Evolutionary conservation across 2,797 vertebrate genomes (phyloP).

Genomic region (Agapornis canus): DNA sequence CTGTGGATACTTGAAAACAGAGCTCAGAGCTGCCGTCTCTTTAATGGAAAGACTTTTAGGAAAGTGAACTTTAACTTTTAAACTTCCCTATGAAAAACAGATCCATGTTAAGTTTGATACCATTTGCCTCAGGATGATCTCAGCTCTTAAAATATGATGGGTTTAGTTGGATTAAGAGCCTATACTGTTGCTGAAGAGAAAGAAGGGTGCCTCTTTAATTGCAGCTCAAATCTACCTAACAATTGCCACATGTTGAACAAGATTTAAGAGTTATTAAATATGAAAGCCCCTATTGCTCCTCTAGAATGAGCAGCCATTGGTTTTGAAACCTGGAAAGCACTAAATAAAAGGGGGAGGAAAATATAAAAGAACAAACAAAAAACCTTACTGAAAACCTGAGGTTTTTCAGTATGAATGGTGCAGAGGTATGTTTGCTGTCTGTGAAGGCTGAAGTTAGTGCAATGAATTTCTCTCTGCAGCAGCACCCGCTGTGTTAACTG

Average conservation of each 20-base stretch:
- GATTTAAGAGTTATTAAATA: constrained; percentile 80
- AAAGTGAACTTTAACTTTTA: constrained; percentile 56
- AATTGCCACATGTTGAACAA: constrained; percentile 81
- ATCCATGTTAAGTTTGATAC: constrained; percentile 69
- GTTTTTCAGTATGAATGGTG: neutral
- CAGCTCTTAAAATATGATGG: constrained; percentile 77
- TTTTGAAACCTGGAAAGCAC: constrained; percentile 67
- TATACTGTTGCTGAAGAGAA: constrained; percentile 73
- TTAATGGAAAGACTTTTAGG: constrained; percentile 53
- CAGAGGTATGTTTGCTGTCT: neutral
- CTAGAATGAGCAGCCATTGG: constrained; percentile 60
- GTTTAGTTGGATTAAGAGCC: constrained; percentile 78
- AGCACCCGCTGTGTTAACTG: neutral
- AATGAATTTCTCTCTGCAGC: neutral
- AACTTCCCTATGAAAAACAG: constrained; percentile 62
- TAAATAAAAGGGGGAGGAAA: constrained; percentile 11
- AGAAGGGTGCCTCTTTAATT: constrained; percentile 77
- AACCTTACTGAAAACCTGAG: neutral
- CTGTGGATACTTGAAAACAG: constrained; percentile 41
- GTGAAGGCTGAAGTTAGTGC: neutral
- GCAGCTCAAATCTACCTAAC: constrained; percentile 81
- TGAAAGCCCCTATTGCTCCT: constrained; percentile 70
- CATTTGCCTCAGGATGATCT: constrained; percentile 76
- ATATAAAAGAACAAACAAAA: neutral
- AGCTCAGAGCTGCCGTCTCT: neutral